Evolutionary conservation across 2,888 invertebrate species (phyloP).

Genomic region (Drosophila bunnanda): DNA sequence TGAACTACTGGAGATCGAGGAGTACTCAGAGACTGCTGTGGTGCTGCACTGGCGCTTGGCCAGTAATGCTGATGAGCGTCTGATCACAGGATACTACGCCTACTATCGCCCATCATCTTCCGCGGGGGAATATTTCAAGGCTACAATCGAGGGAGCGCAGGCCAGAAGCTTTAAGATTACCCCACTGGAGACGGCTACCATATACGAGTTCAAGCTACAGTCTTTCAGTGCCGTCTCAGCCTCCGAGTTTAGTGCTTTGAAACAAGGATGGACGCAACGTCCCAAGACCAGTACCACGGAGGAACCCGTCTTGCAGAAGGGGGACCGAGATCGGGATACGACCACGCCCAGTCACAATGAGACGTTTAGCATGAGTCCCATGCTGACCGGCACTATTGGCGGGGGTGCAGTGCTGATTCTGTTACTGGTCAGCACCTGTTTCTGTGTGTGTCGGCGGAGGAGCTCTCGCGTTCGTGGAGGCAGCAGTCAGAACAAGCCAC

Average conservation of each 20-base stretch:
- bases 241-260: slow-evolving; percentile 92
- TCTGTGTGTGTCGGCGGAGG: slow-evolving; percentile 83
- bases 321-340: slow-evolving; percentile 63
- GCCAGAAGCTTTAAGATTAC: slow-evolving; percentile 89
- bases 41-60: slow-evolving; percentile 90
- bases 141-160: slow-evolving; percentile 90
- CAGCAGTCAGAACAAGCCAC: slow-evolving; percentile 76
- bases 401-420: slow-evolving; percentile 81
- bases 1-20: slow-evolving; percentile 87
- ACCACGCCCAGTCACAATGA: slow-evolving; percentile 80
- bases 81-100: slow-evolving; percentile 93
- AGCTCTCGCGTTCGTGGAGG: slow-evolving; percentile 53
- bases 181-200: slow-evolving; percentile 91
- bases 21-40: slow-evolving; percentile 90
- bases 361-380: slow-evolving; percentile 79
- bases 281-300: slow-evolving; percentile 75
- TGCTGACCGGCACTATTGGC: slow-evolving; percentile 83
- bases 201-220: slow-evolving; percentile 96
- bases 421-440: slow-evolving; percentile 77
- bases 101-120: slow-evolving; percentile 94
- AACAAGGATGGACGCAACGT: slow-evolving; percentile 88
- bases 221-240: slow-evolving; percentile 94
- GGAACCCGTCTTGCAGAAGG: slow-evolving; percentile 69
- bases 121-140: slow-evolving; percentile 94
- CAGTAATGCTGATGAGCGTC: slow-evolving; percentile 73